phyloP scores from a whole-genome alignment of 2,797 vertebrate species.

The Todus mexicanus region DNA sequence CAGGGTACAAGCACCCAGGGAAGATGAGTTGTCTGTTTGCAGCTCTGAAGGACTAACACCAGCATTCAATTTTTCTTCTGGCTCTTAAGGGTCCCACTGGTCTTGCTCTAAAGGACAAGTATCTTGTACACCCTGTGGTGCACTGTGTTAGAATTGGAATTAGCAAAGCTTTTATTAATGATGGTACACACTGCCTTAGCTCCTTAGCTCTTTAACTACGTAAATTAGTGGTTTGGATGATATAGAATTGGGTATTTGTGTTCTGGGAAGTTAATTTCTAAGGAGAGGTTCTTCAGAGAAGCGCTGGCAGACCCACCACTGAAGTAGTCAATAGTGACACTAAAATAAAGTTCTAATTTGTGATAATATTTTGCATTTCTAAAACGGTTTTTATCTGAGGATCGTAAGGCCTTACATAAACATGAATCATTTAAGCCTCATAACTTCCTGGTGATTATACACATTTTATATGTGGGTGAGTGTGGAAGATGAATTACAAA shows the following conservation, averaged over 20 bases:
- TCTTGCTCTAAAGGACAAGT: not conserved
- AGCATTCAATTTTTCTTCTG: not conserved
- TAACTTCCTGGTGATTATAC: slow-evolving; percentile 21
- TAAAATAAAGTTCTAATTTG: slow-evolving; percentile 52
- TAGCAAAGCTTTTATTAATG: slow-evolving; percentile 23
- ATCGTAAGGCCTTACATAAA: slow-evolving; percentile 51
- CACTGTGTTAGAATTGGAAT: not conserved
- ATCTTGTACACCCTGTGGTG: not conserved
- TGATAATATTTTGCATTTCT: slow-evolving; percentile 57
- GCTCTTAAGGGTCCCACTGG: not conserved
- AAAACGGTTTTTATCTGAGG: slow-evolving; percentile 27
- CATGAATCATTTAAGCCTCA: slow-evolving; percentile 50
- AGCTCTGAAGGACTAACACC: not conserved
- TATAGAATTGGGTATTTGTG: not conserved
- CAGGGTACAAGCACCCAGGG: not conserved
- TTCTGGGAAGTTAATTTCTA: slow-evolving; percentile 39
- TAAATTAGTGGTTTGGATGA: slow-evolving; percentile 21
- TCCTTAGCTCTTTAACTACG: slow-evolving; percentile 6
- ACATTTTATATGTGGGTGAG: slow-evolving; percentile 40
- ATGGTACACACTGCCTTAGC: not conserved
- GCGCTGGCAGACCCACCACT: slow-evolving; percentile 29
- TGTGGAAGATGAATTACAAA: slow-evolving; percentile 46
- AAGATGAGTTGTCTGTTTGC: not conserved
- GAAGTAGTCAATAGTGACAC: not conserved
- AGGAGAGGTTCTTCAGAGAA: slow-evolving; percentile 10